Evolutionary conservation across 2,113 vertebrate species (phyloP), one percentile per base, ranked within the genome.

Genomic region (Sitta europaea): DNA sequence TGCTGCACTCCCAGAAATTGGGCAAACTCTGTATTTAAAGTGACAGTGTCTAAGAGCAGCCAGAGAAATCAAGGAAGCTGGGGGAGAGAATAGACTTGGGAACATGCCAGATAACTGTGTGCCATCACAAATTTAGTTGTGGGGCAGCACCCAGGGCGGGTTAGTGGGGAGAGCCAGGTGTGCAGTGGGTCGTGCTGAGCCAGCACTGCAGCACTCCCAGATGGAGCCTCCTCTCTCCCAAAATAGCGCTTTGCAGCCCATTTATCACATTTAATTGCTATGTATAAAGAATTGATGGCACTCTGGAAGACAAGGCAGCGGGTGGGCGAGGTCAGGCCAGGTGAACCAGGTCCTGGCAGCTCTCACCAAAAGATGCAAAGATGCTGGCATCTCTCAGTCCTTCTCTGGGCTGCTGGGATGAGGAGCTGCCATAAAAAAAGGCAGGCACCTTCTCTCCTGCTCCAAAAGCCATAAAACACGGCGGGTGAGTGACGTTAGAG

Each of bases 351-450:
- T 84, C 40, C 82, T 74, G 84, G 57, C 75, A 55, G 4, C 14
- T 48, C 63, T 81, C 42, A 3, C 21, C 42, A 7, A 4, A 0
- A 24, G 66, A 29, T 62, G 35, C 2, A 19, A 21, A 40, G 51
- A 35, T 51, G 50, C 29, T 5, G 0, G 24, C 23, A n/a, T 14
- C 13, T 85, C 45, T 31, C 16, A 12, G 45, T 42, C 62, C 42
- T 61, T 29, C 42, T 31, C 27, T 0, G 1, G 47, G 51, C 47
- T 74, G 17, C 55, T 68, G 0, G 3, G 71, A 33, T 38, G 10
- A 42, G 43, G 55, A 71, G 10, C 38, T 38, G 57, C 73, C 9
- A 0, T 40, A 1, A 2, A 43, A 72, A 59, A 47, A 51, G 42
- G 8, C 62, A 57, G 50, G 47, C 3, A 1, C 28, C 86, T 77